phyloP scores from a whole-genome alignment of 2,113 vertebrate species.

The Sylvia atricapilla region DNA sequence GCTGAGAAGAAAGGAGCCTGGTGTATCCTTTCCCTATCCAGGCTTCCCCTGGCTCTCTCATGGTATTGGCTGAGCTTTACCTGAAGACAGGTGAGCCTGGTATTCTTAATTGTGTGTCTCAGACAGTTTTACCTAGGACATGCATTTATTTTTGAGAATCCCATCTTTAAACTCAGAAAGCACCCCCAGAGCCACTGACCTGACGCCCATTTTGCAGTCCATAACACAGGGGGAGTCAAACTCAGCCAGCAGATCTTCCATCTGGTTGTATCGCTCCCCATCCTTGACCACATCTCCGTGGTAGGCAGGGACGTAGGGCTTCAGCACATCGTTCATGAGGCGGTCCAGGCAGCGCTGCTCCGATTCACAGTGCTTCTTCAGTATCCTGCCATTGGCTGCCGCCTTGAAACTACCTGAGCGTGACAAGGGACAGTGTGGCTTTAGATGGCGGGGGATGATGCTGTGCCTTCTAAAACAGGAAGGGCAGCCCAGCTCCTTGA shows the following conservation, averaged over 20 bases:
- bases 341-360: slow-evolving; percentile 94
- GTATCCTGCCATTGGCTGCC: slow-evolving; percentile 89
- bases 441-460: background rate
- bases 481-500: background rate
- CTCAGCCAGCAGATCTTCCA: slow-evolving; percentile 96
- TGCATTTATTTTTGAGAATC: background rate
- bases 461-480: background rate
- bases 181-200: slow-evolving; percentile 70
- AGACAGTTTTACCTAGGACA: background rate
- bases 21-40: background rate
- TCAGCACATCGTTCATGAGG: slow-evolving; percentile 90
- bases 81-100: background rate
- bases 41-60: background rate
- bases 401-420: slow-evolving; percentile 94
- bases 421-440: background rate
- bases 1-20: background rate
- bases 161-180: background rate
- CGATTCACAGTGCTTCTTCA: slow-evolving; percentile 97
- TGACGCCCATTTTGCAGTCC: slow-evolving; percentile 98
- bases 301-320: slow-evolving; percentile 90
- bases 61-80: background rate
- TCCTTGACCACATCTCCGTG: slow-evolving; percentile 94
- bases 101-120: background rate
- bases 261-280: slow-evolving; percentile 96
- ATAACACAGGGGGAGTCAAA: slow-evolving; percentile 95